Evolutionary conservation across 2,113 vertebrate genomes (phyloP), one percentile per base, ranked within the genome.

Genomic region (Otus sunia): DNA sequence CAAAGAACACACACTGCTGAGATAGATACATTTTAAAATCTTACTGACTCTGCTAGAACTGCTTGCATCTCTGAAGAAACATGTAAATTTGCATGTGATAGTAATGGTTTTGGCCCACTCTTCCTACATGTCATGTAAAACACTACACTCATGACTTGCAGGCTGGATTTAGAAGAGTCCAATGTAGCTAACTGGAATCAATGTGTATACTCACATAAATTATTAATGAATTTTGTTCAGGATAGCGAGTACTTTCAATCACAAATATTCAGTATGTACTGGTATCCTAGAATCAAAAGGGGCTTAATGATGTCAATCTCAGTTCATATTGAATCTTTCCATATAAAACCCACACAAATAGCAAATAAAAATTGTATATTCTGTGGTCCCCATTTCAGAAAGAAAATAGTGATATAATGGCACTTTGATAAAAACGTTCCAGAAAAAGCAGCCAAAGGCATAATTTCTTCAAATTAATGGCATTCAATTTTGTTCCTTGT

Each of bases 401-500:
- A 87, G 72, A 91, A 95, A 95, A 88, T 55, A 92, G 56, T 88
- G 56, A 92, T 92, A 92, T 86, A 95, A 94, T 88, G 5, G 12
- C 43, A 81, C n/a, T 90, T 50, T 72, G 86, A 84, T 59, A 84
- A 81, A 82, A 75, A 50, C 0, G 8, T 92, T 94, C 59, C 67
- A 92, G 76, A 91, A 84, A 92, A 91, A 91, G 52, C 56, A 77
- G 68, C 34, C 69, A 84, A 84, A 92, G 83, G 72, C 79, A 81
- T 94, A 91, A 96, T 97, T 96, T 94, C 55, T 75, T 95, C 30
- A 92, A 96, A 96, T 95, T 90, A 94, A 85, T 66, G 52, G 45
- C 62, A 90, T 93, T 95, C 64, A 71, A 67, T 56, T 60, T 86
- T 60, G 50, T 60, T 91, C 72, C 75, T 86, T 64, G 47, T 21